Percentiles rank a stretch among this genome's conserved stretches.
phyloP scores from a whole-genome alignment of 1,140 invertebrate species.

The Drosophila albomicans region DNA sequence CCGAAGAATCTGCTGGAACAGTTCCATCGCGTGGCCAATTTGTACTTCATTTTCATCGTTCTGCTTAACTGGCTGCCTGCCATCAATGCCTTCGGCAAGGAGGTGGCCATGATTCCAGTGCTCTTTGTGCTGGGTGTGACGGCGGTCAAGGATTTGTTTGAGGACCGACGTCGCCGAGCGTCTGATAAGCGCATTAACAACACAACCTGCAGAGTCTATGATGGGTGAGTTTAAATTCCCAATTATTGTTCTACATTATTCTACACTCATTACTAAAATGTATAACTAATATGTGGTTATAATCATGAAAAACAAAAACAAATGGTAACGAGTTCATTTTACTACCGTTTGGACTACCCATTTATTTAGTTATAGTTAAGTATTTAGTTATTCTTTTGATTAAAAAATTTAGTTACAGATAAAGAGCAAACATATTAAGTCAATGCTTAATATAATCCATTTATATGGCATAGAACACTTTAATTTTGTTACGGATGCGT shows the following conservation, averaged over 20 bases:
- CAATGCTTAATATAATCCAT: too few species aligned
- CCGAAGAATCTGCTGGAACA: slow-evolving; percentile 99
- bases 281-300: too few species aligned
- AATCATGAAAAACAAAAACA: too few species aligned
- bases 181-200: slow-evolving; percentile 98
- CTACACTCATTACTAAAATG: too few species aligned
- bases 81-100: slow-evolving; percentile 98
- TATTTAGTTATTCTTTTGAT: too few species aligned
- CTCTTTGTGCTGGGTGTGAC: slow-evolving; percentile 98
- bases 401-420: too few species aligned
- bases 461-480: too few species aligned
- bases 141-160: slow-evolving; percentile 98
- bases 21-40: slow-evolving; percentile 98
- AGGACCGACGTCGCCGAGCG: slow-evolving; percentile 94
- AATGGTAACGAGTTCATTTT: too few species aligned
- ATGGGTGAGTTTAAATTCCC: slow-evolving; percentile 89
- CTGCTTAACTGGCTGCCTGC: slow-evolving; percentile 97
- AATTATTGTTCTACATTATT: not conserved
- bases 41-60: slow-evolving; percentile 99
- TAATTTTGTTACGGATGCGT: too few species aligned
- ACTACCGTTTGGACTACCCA: too few species aligned
- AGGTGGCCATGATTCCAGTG: slow-evolving; percentile 97
- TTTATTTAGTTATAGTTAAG: too few species aligned
- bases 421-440: too few species aligned
- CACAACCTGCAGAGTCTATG: slow-evolving; percentile 95